phyloP scores from a whole-genome alignment of 2,797 vertebrate species.

The Leuciscus waleckii region DNA sequence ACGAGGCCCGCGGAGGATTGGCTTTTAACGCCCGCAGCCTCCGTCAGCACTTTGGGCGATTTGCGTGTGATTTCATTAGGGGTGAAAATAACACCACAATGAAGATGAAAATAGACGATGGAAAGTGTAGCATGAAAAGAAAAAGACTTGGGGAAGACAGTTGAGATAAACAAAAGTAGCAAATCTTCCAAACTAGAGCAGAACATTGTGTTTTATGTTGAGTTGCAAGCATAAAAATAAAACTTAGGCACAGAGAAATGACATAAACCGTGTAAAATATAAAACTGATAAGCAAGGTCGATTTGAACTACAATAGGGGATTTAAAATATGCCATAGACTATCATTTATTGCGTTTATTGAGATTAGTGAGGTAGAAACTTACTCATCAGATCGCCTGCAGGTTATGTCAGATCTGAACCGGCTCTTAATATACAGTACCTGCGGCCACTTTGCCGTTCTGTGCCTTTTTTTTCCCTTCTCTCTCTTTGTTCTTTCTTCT shows the following conservation, averaged over 20 bases:
- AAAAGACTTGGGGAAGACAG: constrained; percentile 37
- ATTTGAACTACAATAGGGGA: neutral
- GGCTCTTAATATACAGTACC: constrained; percentile 80
- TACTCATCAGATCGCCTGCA: neutral
- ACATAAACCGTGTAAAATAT: constrained; percentile 10
- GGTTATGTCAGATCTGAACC: constrained; percentile 83
- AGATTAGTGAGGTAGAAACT: neutral
- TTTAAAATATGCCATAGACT: neutral
- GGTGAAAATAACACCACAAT: constrained; percentile 76
- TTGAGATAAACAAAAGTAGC: constrained; percentile 47
- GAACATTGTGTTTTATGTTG: constrained; percentile 38
- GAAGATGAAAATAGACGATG: constrained; percentile 75
- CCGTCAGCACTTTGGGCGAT: constrained; percentile 83
- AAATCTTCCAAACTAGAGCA: constrained; percentile 46
- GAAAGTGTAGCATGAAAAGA: constrained; percentile 69
- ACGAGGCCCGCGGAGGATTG: constrained; percentile 80
- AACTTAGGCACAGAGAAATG: neutral
- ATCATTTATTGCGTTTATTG: neutral
- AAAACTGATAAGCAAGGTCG: neutral
- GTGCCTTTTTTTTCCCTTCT: constrained; percentile 35
- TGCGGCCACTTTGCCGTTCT: constrained; percentile 81
- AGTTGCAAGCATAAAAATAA: constrained; percentile 5
- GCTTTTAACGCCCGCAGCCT: constrained; percentile 73
- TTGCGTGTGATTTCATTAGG: constrained; percentile 82
- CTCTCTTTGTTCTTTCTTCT: constrained; percentile 38